These are phyloP conservation scores for Hemithea aestivaria DNA, from an alignment of 2,888 invertebrate genomes.

Conservation along the genomic window DNA sequence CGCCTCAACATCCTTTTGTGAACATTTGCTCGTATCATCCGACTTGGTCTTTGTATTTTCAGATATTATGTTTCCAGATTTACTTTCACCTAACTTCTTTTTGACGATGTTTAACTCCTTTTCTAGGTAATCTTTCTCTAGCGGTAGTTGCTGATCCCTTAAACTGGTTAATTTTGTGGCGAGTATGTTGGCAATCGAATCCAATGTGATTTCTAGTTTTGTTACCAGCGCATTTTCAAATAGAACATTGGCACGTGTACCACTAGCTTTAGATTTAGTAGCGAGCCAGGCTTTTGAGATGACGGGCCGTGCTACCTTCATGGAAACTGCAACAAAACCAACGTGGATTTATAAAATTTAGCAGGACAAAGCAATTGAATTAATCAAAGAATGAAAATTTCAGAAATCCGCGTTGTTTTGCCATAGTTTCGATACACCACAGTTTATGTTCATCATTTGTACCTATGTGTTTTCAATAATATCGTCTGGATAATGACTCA, in stretches of 20 bases:
- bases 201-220: slow-evolving; percentile 42
- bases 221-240: slow-evolving; percentile 44
- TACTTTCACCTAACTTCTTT: slow-evolving; percentile 29
- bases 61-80: not conserved
- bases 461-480: too few relatives aligned
- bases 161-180: slow-evolving; percentile 35
- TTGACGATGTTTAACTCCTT: slow-evolving; percentile 48
- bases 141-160: slow-evolving; percentile 44
- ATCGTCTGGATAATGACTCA: too few relatives aligned
- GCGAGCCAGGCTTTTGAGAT: slow-evolving; percentile 46
- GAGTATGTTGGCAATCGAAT: slow-evolving; percentile 29
- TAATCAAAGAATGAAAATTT: not conserved
- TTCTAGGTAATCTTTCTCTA: slow-evolving; percentile 53
- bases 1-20: too few relatives aligned
- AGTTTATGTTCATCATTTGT: too few relatives aligned
- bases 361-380: slow-evolving; percentile 3
- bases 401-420: slow-evolving; percentile 49
- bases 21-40: too few relatives aligned
- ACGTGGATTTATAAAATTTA: slow-evolving; percentile 27
- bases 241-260: slow-evolving; percentile 42
- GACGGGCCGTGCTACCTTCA: slow-evolving; percentile 49
- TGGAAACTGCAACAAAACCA: slow-evolving; percentile 68
- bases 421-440: slow-evolving; percentile 59
- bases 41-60: not conserved
- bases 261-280: slow-evolving; percentile 32